phyloP scores from a whole-genome alignment of 1,140 invertebrate genomes.

The Saccostrea glomerata region DNA sequence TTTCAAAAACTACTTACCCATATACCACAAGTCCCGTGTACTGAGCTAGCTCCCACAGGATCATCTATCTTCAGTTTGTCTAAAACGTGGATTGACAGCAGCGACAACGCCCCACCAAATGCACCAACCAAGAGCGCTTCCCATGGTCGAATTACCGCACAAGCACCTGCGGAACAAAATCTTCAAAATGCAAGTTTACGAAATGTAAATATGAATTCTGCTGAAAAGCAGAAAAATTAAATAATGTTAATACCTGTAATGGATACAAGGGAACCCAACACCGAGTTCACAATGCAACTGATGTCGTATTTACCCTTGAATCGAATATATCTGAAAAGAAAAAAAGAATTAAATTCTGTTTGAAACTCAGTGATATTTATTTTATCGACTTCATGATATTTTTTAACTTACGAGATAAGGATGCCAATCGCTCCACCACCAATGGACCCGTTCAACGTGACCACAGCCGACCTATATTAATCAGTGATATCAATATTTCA shows the following conservation, averaged over 20 bases:
- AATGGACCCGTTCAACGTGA: slow-evolving; percentile 59
- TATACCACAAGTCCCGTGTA: slow-evolving; percentile 84
- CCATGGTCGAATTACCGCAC: slow-evolving; percentile 91
- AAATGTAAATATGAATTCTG: neutral
- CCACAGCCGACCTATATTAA: slow-evolving; percentile 56
- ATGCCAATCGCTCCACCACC: slow-evolving; percentile 56
- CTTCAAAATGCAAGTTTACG: neutral
- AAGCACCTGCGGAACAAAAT: slow-evolving; percentile 84
- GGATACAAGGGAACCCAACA: slow-evolving; percentile 91
- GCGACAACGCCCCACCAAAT: slow-evolving; percentile 87
- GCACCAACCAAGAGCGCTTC: slow-evolving; percentile 91
- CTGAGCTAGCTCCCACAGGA: slow-evolving; percentile 93
- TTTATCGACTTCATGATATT: no score
- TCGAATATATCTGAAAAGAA: slow-evolving; percentile 80
- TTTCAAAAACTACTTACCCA: slow-evolving; percentile 66
- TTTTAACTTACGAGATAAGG: slow-evolving; percentile 19
- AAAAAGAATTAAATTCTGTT: neutral
- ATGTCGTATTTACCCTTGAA: slow-evolving; percentile 89
- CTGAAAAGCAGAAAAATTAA: neutral
- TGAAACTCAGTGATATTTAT: neutral
- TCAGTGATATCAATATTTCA: neutral
- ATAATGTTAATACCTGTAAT: slow-evolving; percentile 84
- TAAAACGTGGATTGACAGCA: slow-evolving; percentile 85
- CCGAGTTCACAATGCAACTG: slow-evolving; percentile 92
- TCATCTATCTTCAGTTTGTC: slow-evolving; percentile 92